phyloP scores from a whole-genome alignment of 2,888 invertebrate species.

The Papilio elwesi region DNA sequence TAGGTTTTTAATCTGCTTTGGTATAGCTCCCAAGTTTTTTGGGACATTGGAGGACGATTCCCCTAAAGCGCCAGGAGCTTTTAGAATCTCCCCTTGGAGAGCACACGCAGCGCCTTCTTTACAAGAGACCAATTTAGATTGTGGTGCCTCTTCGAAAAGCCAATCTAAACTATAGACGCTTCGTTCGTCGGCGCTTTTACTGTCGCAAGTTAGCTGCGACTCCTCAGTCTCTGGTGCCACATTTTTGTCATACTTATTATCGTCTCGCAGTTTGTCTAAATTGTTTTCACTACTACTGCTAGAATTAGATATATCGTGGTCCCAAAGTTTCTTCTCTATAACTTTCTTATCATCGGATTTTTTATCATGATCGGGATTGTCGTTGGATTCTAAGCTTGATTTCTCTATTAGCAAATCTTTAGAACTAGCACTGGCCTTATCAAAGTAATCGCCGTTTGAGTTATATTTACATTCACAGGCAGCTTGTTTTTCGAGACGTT shows the following conservation, averaged over 20 bases:
- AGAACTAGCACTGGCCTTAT: constrained; percentile 87
- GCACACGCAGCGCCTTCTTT: constrained; percentile 58
- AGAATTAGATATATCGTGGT: constrained; percentile 84
- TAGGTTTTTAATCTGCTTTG: constrained; percentile 86
- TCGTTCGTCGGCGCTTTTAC: constrained; percentile 73
- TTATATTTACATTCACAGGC: constrained; percentile 70
- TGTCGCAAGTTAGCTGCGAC: constrained; percentile 67
- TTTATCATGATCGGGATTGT: constrained; percentile 69
- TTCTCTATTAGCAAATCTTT: constrained; percentile 88
- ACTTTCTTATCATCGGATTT: constrained; percentile 59
- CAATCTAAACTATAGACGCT: constrained; percentile 79
- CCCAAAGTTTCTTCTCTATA: constrained; percentile 74
- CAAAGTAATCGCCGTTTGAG: constrained; percentile 76
- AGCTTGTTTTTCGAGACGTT: constrained; percentile 59
- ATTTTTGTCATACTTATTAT: constrained; percentile 55
- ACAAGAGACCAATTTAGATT: constrained; percentile 51
- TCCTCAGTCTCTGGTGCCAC: constrained; percentile 66
- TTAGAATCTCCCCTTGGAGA: constrained; percentile 64
- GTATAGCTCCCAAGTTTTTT: constrained; percentile 89
- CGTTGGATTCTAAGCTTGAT: constrained; percentile 81
- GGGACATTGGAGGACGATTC: constrained; percentile 80
- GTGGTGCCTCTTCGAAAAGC: constrained; percentile 74
- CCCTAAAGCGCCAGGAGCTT: constrained; percentile 68
- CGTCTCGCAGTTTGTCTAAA: constrained; percentile 63
- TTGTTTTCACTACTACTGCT: constrained; percentile 85